Evolutionary conservation across 2,113 vertebrate species (phyloP), one percentile per base, ranked within the genome.

Genomic region (Struthio camelus): DNA sequence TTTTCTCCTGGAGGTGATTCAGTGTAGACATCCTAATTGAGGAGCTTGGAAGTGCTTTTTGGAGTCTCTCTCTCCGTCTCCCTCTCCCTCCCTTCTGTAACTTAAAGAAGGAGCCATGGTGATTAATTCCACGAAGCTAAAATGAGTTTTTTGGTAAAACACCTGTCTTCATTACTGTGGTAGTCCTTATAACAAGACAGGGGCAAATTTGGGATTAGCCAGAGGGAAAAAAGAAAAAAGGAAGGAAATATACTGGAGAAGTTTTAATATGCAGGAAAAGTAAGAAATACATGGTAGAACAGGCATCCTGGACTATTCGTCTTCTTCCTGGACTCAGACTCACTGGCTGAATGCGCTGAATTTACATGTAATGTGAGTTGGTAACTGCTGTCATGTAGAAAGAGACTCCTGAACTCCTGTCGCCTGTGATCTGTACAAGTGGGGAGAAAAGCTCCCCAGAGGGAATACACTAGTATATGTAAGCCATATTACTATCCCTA

Each of bases 401-500:
- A 1, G 34, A 85, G 61, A 81, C 80, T 89, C 42, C 59, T 85
- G 58, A 92, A 62, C 40, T 79, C 40, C 40, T 70, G 75, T 30
- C 10, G 6, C 3, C 0, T 73, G 27, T 72, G 20, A 46, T 80
- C 36, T 80, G 46, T 53, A 48, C n/a, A 56, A 61, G 80, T 61
- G 44, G 91, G 44, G 86, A 87, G 50, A 48, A 66, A 87, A 90
- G 42, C 46, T 90, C 48, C 42, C n/a, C 28, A 71, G 82, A 77
- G 23, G n/a, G 34, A 89, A 95, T 86, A 61, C 77, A 53, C 18
- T 84, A 91, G 85, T 90, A 83, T 86, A 85, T 85, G 80, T 80
- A 94, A 96, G 91, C 91, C 82, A 88, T 96, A 94, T 88, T 13
- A 30, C 70, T 85, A 64, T 80, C 32, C 13, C 6, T 38, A 34